These are phyloP conservation scores for Hyles euphorbiae DNA, from an alignment of 1,140 invertebrate genomes.

Conservation along the genomic window DNA sequence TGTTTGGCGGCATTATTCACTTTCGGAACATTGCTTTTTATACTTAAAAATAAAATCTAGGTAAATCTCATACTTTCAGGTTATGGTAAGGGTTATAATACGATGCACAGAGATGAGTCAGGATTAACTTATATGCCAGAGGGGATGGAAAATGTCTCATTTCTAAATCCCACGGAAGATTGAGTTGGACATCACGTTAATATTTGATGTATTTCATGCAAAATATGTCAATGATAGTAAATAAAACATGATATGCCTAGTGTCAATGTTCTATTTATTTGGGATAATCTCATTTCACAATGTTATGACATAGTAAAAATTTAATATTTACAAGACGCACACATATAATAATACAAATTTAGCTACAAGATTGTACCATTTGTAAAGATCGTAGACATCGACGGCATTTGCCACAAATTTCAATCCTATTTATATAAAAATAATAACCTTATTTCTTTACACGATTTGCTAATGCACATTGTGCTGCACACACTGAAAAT, in stretches of 20 bases:
- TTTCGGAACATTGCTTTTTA: too few relatives aligned
- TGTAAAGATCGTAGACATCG: constrained; percentile 29
- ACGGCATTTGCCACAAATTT: constrained; percentile 46
- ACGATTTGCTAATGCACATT: constrained; percentile 67
- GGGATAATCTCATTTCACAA: constrained; percentile 73
- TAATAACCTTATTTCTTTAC: constrained; percentile 68
- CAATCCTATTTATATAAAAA: constrained; percentile 62
- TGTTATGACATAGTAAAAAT: constrained; percentile 69
- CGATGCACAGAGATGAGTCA: constrained; percentile 73
- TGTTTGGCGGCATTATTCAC: too few relatives aligned
- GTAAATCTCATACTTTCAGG: constrained; percentile 64
- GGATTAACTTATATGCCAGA: constrained; percentile 81
- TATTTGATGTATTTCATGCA: too few relatives aligned
- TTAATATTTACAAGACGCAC: constrained; percentile 68
- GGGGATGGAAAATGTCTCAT: constrained; percentile 79
- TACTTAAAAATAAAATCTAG: not conserved
- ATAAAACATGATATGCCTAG: constrained; percentile 35
- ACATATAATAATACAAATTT: constrained; percentile 56
- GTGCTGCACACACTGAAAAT: constrained; percentile 38
- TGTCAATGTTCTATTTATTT: constrained; percentile 68
- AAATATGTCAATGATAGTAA: constrained; percentile 20
- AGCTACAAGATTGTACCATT: constrained; percentile 68
- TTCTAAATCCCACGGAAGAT: constrained; percentile 67
- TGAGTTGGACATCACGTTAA: not conserved
- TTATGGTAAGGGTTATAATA: constrained; percentile 80